Conservation (phyloP, 2,113 vertebrate genomes). For the Anas platyrhynchos region DNA sequence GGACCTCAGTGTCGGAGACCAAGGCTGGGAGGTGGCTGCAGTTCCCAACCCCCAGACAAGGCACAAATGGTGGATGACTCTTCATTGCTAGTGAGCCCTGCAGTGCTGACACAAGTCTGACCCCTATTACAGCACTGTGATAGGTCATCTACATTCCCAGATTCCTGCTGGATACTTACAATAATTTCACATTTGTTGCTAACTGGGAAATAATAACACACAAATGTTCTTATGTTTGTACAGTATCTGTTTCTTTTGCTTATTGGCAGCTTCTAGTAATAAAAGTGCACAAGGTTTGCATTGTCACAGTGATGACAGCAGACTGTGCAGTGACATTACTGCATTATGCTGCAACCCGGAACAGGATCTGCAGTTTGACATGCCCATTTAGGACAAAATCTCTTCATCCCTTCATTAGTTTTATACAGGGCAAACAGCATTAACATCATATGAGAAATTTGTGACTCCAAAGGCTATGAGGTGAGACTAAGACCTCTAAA, state of each 20-base stretch:
- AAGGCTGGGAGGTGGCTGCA: not conserved
- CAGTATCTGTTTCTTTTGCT: not conserved
- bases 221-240: not conserved
- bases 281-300: not conserved
- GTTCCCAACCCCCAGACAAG: not conserved
- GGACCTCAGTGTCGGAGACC: not conserved
- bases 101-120: not conserved
- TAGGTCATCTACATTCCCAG: not conserved
- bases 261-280: not conserved
- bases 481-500: not conserved
- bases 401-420: not conserved
- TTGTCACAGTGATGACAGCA: not conserved
- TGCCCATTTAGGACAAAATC: not conserved
- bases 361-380: not conserved
- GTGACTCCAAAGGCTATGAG: not conserved
- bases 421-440: not conserved
- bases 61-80: not conserved
- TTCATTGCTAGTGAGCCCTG: not conserved
- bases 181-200: not conserved
- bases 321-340: not conserved
- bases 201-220: not conserved
- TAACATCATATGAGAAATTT: not conserved
- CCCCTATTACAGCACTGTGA: not conserved
- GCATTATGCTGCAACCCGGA: not conserved
- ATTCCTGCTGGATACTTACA: not conserved